Conservation (phyloP, 2,888 invertebrate genomes). For the Polylopha cassiicola region DNA sequence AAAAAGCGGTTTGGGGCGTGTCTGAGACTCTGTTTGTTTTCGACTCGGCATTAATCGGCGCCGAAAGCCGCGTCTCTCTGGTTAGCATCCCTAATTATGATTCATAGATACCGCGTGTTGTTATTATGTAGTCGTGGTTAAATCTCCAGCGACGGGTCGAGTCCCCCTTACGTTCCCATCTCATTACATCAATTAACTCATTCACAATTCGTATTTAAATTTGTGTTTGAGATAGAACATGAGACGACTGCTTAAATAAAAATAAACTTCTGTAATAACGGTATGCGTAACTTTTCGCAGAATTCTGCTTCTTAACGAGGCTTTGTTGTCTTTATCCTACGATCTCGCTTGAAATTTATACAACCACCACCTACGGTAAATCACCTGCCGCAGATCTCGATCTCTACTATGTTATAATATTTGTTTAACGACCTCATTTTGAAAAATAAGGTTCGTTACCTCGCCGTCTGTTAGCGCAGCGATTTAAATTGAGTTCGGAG, state of each 20-base stretch:
- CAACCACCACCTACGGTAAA: constrained; percentile 35
- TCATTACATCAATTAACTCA: constrained; percentile 70
- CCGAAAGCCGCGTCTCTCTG: constrained; percentile 57
- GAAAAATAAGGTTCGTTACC: constrained; percentile 41
- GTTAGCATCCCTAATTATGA: constrained; percentile 67
- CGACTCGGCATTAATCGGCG: constrained; percentile 58
- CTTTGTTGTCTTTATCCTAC: constrained; percentile 42
- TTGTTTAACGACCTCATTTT: constrained; percentile 35
- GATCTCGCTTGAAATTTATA: constrained; percentile 34
- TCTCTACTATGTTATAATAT: constrained; percentile 36
- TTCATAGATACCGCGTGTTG: constrained; percentile 66
- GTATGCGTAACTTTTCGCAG: constrained; percentile 28
- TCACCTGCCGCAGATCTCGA: constrained; percentile 40
- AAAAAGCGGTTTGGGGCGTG: constrained; percentile 44
- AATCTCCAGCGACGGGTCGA: constrained; percentile 47
- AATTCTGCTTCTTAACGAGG: constrained; percentile 36
- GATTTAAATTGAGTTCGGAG: constrained; percentile 45
- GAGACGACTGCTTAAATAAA: neutral
- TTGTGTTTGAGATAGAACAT: constrained; percentile 39
- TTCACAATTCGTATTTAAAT: constrained; percentile 55
- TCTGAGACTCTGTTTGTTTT: constrained; percentile 65
- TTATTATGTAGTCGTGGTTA: constrained; percentile 61
- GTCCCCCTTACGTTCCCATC: constrained; percentile 56
- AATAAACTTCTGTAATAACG: constrained; percentile 17
- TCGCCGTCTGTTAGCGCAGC: constrained; percentile 43